These are phyloP conservation scores for Calidris pugnax DNA, from an alignment of 2,113 vertebrate species.

Conservation along the genomic window DNA sequence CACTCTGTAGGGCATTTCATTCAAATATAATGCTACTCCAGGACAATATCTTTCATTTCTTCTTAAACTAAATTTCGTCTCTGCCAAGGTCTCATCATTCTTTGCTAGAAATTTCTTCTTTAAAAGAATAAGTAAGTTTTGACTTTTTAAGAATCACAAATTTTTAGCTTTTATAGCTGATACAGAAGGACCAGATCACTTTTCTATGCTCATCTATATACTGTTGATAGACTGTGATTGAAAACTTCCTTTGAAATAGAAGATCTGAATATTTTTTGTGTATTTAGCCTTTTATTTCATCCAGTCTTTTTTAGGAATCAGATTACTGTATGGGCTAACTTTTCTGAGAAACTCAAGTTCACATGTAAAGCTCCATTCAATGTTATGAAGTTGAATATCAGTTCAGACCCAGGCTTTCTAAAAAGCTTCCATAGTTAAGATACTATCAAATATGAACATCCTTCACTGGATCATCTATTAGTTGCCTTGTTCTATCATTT, in stretches of 20 bases:
- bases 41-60: not conserved
- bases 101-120: not conserved
- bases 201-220: not conserved
- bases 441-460: not conserved
- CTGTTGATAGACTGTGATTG: slow-evolving; percentile 1
- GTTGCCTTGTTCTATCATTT: not conserved
- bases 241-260: slow-evolving; percentile 34
- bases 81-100: not conserved
- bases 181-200: not conserved
- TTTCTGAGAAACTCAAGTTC: not conserved
- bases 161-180: not conserved
- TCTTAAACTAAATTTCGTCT: not conserved
- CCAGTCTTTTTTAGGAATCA: not conserved
- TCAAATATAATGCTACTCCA: not conserved
- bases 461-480: not conserved
- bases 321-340: not conserved
- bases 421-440: not conserved
- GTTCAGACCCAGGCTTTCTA: not conserved
- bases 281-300: slow-evolving; percentile 22
- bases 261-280: slow-evolving; percentile 1
- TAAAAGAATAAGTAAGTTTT: not conserved
- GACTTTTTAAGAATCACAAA: not conserved
- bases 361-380: not conserved
- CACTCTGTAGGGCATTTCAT: not conserved
- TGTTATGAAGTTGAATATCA: not conserved